These are phyloP conservation scores for Theristus sp. DNA, from an alignment of 2,888 invertebrate species.

Conservation along the genomic window DNA sequence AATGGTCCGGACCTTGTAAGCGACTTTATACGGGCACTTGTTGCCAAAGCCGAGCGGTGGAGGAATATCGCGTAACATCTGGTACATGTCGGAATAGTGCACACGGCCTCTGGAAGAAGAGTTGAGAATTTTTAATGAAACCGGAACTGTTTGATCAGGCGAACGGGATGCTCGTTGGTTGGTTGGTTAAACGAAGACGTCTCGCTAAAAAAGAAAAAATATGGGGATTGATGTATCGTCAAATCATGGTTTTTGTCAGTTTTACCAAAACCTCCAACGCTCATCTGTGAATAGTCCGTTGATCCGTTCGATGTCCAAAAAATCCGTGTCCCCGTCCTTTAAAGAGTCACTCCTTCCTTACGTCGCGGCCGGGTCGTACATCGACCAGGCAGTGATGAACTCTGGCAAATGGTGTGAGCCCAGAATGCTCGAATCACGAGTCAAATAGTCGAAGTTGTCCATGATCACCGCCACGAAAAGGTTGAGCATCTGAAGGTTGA, in stretches of 20 bases:
- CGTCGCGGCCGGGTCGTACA: slow-evolving; percentile 85
- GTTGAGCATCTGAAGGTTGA: slow-evolving; percentile 73
- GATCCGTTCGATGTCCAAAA: neutral
- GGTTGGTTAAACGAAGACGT: too few species aligned
- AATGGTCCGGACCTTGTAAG: slow-evolving; percentile 76
- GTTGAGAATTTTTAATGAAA: too few species aligned
- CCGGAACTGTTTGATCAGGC: too few species aligned
- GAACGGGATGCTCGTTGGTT: too few species aligned
- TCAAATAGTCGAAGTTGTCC: neutral
- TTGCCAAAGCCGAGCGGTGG: slow-evolving; percentile 95
- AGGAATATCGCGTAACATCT: slow-evolving; percentile 81
- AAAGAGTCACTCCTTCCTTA: too few species aligned
- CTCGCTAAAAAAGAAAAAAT: too few species aligned
- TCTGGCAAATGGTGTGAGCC: slow-evolving; percentile 98
- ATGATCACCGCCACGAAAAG: slow-evolving; percentile 58
- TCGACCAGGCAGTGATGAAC: slow-evolving; percentile 75
- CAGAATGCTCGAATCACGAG: neutral
- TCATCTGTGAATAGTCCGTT: neutral
- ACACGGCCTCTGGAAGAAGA: slow-evolving; percentile 49
- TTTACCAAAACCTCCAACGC: too few species aligned
- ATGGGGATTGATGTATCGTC: too few species aligned
- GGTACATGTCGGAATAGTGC: slow-evolving; percentile 92
- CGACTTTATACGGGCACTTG: slow-evolving; percentile 87
- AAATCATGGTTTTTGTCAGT: too few species aligned
- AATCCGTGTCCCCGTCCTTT: neutral